A percentile compares a stretch with the other conserved stretches of the same genome.
Evolutionary conservation across 2,888 invertebrate genomes (phyloP).

Genomic region (Linyphia triangularis): DNA sequence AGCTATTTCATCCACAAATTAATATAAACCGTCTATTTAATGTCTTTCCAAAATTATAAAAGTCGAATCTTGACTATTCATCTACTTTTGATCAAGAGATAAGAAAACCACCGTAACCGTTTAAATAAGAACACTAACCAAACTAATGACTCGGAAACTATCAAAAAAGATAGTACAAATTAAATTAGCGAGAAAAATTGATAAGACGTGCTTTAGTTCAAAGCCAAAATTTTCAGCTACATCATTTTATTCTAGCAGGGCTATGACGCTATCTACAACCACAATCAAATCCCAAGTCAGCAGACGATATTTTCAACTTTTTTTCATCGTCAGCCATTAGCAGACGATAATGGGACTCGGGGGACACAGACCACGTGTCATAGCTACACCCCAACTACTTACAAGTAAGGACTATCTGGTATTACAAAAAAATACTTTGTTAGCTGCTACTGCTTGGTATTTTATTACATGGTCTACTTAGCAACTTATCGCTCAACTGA

Average conservation of each 20-base stretch:
- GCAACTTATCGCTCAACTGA: background rate
- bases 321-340: conserved; percentile 31
- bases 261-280: conserved; percentile 40
- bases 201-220: background rate
- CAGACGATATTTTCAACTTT: conserved; percentile 36
- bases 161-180: background rate
- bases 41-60: too few relatives aligned
- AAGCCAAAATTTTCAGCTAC: background rate
- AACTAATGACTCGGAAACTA: background rate
- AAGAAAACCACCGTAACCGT: too few relatives aligned
- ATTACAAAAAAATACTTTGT: background rate
- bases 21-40: too few relatives aligned
- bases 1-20: too few relatives aligned
- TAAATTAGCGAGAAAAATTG: background rate
- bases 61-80: too few relatives aligned
- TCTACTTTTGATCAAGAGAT: too few relatives aligned
- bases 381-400: background rate
- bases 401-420: background rate
- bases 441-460: background rate
- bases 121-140: too few relatives aligned
- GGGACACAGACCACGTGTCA: background rate
- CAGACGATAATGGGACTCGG: conserved; percentile 36
- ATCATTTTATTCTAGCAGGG: background rate
- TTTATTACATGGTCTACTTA: background rate
- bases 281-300: conserved; percentile 17